Conservation (phyloP, 1,140 invertebrate genomes). For the Rhizoglyphus robini region DNA sequence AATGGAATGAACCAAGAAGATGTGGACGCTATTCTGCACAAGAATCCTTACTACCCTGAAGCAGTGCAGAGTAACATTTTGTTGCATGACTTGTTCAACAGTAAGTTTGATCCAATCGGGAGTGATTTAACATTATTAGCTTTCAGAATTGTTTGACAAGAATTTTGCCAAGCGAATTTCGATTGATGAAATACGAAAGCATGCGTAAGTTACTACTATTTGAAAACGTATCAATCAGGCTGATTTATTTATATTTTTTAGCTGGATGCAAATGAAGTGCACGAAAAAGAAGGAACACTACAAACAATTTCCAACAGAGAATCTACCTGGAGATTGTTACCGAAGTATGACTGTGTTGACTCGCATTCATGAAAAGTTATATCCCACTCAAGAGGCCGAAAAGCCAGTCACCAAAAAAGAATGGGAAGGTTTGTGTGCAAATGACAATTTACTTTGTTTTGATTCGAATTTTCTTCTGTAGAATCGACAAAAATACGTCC, state of each 20-base stretch:
- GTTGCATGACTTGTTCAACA: not conserved
- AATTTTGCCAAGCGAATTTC: not conserved
- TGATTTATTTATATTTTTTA: too few species aligned
- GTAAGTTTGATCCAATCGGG: too few species aligned
- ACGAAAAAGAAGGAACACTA: not conserved
- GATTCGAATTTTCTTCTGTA: too few species aligned
- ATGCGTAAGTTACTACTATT: too few species aligned
- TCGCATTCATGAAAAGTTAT: not conserved
- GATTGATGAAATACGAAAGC: not conserved
- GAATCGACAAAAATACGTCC: not conserved
- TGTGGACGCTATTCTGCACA: not conserved
- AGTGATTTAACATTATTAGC: too few species aligned
- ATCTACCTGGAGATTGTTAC: not conserved
- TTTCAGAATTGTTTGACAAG: constrained; percentile 7
- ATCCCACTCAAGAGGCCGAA: not conserved
- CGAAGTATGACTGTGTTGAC: constrained; percentile 3
- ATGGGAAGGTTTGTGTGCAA: too few species aligned
- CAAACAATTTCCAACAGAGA: not conserved
- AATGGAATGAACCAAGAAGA: not conserved
- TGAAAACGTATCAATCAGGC: too few species aligned
- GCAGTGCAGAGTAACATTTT: not conserved
- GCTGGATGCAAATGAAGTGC: constrained; percentile 12
- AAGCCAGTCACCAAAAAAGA: not conserved
- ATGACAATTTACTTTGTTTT: too few species aligned
- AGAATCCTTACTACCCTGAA: not conserved